Evolutionary conservation across 1,140 invertebrate genomes (phyloP).

Genomic region (Sycophila sp.): DNA sequence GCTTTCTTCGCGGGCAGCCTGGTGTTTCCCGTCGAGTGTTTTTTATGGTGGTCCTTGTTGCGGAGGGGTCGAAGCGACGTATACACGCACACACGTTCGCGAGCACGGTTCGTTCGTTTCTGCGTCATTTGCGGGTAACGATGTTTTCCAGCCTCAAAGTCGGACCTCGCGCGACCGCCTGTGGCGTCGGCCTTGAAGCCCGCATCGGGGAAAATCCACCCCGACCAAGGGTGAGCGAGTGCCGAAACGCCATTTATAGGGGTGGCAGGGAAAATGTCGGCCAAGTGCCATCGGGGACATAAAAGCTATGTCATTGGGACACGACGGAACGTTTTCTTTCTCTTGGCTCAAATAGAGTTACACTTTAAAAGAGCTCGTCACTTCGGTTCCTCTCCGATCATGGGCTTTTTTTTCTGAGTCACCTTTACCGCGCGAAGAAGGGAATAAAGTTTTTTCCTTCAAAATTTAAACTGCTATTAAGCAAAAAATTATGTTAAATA

Average conservation of each 20-base stretch:
- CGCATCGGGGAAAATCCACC: too few species aligned
- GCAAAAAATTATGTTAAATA: too few species aligned
- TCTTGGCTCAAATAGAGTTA: not conserved
- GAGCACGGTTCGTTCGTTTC: constrained; percentile 3
- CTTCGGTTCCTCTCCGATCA: too few species aligned
- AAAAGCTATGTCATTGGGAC: constrained; percentile 26
- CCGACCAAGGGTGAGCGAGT: too few species aligned
- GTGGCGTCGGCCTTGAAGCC: not conserved
- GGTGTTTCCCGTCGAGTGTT: constrained; percentile 1
- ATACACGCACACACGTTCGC: not conserved
- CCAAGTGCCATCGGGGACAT: constrained; percentile 12
- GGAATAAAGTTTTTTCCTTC: too few species aligned
- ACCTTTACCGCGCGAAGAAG: too few species aligned
- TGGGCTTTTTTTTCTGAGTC: too few species aligned
- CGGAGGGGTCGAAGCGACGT: too few species aligned
- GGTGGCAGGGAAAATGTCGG: constrained; percentile 27
- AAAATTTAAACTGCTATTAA: too few species aligned
- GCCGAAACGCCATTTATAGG: not conserved
- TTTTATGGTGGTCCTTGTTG: too few species aligned
- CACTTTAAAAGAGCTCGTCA: not conserved
- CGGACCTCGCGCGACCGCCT: constrained; percentile 14
- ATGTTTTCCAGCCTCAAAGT: constrained; percentile 10
- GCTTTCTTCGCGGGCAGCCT: too few species aligned
- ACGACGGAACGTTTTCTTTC: not conserved
- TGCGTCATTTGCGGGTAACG: constrained; percentile 27